Evolutionary conservation across 2,888 invertebrate species (phyloP).

Genomic region (Mamestra brassicae): DNA sequence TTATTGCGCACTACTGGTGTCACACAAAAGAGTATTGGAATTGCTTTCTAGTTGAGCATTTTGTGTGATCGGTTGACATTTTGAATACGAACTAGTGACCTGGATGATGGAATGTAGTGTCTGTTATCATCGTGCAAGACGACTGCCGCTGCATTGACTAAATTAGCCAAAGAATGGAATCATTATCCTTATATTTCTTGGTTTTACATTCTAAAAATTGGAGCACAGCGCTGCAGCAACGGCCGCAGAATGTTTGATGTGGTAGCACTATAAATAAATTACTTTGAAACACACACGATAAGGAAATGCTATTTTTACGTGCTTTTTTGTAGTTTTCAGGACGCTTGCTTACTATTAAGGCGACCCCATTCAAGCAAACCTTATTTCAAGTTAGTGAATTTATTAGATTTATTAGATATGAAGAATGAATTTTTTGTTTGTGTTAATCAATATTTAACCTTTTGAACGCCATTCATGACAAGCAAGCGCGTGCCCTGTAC

Average conservation of each 20-base stretch:
- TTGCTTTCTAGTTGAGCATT: slow-evolving; percentile 14
- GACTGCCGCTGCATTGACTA: too few relatives aligned
- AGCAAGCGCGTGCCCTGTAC: too few relatives aligned
- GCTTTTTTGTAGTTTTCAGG: neutral
- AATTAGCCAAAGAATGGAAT: too few relatives aligned
- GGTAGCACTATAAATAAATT: neutral
- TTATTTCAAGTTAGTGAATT: too few relatives aligned
- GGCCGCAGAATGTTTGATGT: too few relatives aligned
- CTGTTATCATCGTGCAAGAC: neutral
- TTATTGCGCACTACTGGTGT: slow-evolving; percentile 44
- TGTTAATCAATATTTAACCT: too few relatives aligned
- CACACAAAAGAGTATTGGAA: slow-evolving; percentile 31
- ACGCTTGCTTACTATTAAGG: too few relatives aligned
- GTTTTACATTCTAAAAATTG: neutral
- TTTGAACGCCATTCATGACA: too few relatives aligned
- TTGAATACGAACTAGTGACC: neutral
- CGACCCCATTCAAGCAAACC: too few relatives aligned
- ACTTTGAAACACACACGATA: neutral
- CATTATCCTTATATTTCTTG: too few relatives aligned
- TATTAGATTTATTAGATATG: too few relatives aligned
- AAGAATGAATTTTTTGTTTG: too few relatives aligned
- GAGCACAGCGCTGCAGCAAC: neutral
- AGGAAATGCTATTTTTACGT: neutral
- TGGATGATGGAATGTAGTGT: neutral
- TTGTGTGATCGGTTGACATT: slow-evolving; percentile 8